phyloP scores from a whole-genome alignment of 1,140 invertebrate genomes.

The Cryptotermes secundus region DNA sequence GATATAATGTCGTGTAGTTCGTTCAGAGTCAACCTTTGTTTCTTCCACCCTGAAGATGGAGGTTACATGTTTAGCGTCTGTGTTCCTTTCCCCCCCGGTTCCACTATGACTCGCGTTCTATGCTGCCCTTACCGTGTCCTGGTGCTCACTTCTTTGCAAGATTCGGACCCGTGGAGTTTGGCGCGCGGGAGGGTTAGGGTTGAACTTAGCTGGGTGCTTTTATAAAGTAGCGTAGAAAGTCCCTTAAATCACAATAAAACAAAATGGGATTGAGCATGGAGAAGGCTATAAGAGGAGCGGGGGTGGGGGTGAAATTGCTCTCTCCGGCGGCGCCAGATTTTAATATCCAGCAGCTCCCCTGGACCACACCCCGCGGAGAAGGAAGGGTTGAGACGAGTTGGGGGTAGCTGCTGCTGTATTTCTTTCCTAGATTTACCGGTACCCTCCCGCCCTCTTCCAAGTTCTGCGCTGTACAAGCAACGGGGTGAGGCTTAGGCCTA shows the following conservation, averaged over 20 bases:
- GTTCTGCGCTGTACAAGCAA: not conserved
- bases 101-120: no score
- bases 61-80: no score
- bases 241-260: constrained; percentile 30
- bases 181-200: not conserved
- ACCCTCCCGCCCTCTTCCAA: not conserved
- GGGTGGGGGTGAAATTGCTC: not conserved
- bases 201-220: not conserved
- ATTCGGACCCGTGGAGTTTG: not conserved
- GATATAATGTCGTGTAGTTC: no score
- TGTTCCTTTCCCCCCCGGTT: no score
- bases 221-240: constrained; percentile 17
- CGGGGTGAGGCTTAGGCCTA: not conserved
- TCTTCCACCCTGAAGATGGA: no score
- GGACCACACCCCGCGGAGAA: constrained; percentile 10
- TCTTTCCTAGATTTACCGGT: constrained; percentile 18
- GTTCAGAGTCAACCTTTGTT: no score
- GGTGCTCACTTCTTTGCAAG: not conserved
- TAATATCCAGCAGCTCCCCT: constrained; percentile 22
- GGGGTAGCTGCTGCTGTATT: not conserved
- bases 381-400: constrained; percentile 14
- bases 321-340: constrained; percentile 22
- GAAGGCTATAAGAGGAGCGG: not conserved
- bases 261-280: constrained; percentile 25
- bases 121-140: not conserved